Conservation (phyloP, 2,888 invertebrate genomes). For the Andrena marginata region DNA sequence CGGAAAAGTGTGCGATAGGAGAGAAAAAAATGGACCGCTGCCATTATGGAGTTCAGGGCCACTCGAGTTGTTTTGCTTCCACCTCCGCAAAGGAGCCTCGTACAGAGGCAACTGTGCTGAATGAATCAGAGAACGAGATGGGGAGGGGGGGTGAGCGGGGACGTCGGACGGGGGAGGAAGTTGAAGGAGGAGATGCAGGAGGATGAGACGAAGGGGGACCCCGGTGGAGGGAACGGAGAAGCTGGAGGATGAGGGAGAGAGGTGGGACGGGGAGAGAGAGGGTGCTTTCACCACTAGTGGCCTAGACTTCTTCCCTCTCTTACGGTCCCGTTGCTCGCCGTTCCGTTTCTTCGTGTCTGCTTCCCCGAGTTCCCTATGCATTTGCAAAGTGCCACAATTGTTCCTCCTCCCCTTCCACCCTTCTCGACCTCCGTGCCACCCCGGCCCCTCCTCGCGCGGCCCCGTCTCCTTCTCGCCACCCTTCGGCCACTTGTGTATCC, state of each 20-base stretch:
- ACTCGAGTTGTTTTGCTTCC: constrained; percentile 80
- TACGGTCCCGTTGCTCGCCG: constrained; percentile 61
- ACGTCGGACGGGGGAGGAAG: constrained; percentile 18
- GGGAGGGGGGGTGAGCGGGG: constrained; percentile 8
- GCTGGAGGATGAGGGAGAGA: constrained; percentile 29
- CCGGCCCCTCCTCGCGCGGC: constrained; percentile 13
- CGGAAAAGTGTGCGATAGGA: constrained; percentile 74
- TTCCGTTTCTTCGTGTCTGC: constrained; percentile 67
- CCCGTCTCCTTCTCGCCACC: constrained; percentile 1
- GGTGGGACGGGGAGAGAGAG: constrained; percentile 56
- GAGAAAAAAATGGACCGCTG: constrained; percentile 76
- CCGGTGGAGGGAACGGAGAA: constrained; percentile 8
- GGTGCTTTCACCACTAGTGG: constrained; percentile 76
- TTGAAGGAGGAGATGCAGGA: constrained; percentile 39
- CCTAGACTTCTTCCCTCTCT: constrained; percentile 73
- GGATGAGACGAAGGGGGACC: constrained; percentile 25
- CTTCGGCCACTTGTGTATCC: constrained; percentile 52
- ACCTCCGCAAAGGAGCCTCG: constrained; percentile 75
- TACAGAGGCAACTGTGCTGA: constrained; percentile 76
- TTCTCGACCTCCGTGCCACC: background rate
- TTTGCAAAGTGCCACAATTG: constrained; percentile 69
- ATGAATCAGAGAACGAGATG: constrained; percentile 73
- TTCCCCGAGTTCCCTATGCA: constrained; percentile 59
- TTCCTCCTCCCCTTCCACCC: constrained; percentile 34
- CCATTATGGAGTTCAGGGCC: constrained; percentile 81